A percentile compares a stretch with the other conserved stretches of the same genome.
Conservation (phyloP, 2,888 invertebrate genomes). For the Papilio gigon region DNA sequence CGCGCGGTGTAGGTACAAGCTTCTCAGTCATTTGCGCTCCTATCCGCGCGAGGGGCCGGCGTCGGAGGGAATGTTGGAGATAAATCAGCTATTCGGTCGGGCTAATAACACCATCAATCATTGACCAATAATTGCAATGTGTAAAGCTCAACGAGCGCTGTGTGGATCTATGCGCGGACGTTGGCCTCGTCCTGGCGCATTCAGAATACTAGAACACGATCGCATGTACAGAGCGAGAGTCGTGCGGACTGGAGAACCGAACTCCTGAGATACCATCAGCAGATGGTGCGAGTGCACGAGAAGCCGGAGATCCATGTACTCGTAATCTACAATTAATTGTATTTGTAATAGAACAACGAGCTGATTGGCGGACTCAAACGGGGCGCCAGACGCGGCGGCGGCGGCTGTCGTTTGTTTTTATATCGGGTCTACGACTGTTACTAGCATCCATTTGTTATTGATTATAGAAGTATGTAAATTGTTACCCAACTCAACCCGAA, state of each 20-base stretch:
- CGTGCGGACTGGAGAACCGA: too few relatives aligned
- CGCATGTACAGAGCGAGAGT: too few relatives aligned
- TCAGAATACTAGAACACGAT: neutral
- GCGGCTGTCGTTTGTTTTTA: neutral
- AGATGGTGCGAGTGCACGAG: too few relatives aligned
- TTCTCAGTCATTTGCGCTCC: neutral
- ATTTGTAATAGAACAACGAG: neutral
- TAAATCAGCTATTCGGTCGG: neutral
- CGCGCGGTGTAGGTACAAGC: neutral
- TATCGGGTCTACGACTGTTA: neutral
- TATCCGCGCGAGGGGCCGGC: neutral
- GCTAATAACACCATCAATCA: conserved; percentile 9
- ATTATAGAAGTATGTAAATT: neutral
- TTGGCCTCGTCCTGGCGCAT: neutral
- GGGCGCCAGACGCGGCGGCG: conserved; percentile 1
- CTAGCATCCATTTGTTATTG: neutral
- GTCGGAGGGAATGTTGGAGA: conserved; percentile 12
- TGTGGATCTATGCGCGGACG: neutral
- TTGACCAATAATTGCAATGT: conserved; percentile 7
- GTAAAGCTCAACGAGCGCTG: neutral
- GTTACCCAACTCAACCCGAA: neutral
- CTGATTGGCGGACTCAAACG: neutral
- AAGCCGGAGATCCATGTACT: too few relatives aligned
- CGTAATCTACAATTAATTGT: too few relatives aligned
- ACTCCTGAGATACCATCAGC: too few relatives aligned